These are phyloP conservation scores for Quadroppia sp. DNA, from an alignment of 2,888 invertebrate genomes.

Conservation along the genomic window DNA sequence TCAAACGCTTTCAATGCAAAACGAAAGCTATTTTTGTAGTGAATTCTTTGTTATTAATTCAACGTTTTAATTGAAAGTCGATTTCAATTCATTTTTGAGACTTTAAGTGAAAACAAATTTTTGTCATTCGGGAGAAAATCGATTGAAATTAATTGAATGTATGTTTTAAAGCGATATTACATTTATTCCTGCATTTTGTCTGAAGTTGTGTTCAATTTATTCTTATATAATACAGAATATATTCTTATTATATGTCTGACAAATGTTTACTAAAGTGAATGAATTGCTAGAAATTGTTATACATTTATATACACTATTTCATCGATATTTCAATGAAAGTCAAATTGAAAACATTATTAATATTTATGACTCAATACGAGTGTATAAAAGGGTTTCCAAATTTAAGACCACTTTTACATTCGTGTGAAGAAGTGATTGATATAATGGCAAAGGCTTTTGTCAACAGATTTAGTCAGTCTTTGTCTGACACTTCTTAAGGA, in stretches of 20 bases:
- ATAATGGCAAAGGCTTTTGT: conserved; percentile 6
- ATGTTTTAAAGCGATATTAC: too few species aligned
- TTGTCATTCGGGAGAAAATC: too few species aligned
- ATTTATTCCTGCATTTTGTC: too few species aligned
- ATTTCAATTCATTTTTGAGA: neutral
- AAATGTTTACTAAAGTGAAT: too few species aligned
- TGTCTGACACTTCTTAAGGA: neutral
- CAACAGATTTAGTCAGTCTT: conserved; percentile 13
- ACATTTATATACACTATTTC: neutral
- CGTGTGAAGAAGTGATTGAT: neutral
- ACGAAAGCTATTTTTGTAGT: neutral
- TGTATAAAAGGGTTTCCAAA: conserved; percentile 1
- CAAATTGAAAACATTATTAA: neutral
- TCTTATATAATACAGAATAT: too few species aligned
- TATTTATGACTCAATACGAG: neutral
- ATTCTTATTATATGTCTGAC: too few species aligned
- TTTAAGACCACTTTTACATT: too few species aligned
- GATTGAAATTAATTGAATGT: too few species aligned
- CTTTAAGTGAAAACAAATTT: too few species aligned
- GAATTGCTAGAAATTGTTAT: neutral
- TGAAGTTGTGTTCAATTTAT: too few species aligned
- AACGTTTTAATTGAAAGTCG: neutral
- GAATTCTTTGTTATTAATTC: neutral
- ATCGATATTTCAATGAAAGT: neutral
- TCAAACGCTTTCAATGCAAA: too few species aligned